Evolutionary conservation across 2,797 vertebrate genomes (phyloP).

Genomic region (Echiichthys vipera): DNA sequence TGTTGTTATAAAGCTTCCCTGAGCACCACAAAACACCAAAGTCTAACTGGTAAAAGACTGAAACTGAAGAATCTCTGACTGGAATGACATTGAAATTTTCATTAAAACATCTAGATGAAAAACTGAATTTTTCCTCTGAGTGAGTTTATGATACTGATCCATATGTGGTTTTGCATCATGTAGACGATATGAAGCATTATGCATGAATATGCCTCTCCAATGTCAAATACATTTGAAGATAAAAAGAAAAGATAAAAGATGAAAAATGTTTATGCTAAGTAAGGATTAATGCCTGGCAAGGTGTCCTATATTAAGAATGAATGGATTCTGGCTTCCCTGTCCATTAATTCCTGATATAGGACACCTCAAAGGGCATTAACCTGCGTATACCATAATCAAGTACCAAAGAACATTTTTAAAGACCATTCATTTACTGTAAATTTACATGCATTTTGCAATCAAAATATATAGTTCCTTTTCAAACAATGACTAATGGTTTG

Average conservation of each 20-base stretch:
- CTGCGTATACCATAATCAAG: no score
- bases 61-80: not conserved
- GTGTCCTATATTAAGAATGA: no score
- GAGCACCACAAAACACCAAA: not conserved
- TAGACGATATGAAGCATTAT: not conserved
- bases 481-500: no score
- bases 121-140: not conserved
- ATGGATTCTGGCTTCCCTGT: no score
- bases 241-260: not conserved
- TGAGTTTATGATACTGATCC: not conserved
- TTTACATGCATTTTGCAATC: no score
- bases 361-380: no score
- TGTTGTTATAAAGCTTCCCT: slow-evolving; percentile 2
- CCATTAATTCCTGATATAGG: no score
- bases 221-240: not conserved
- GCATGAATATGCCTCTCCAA: not conserved
- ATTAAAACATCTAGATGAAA: not conserved
- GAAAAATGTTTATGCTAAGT: not conserved
- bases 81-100: not conserved
- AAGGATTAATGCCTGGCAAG: no score
- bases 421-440: no score
- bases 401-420: no score
- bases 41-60: not conserved
- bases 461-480: no score
- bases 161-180: not conserved